phyloP scores from a whole-genome alignment of 2,888 invertebrate species.

The Barypeithes pellucidus region DNA sequence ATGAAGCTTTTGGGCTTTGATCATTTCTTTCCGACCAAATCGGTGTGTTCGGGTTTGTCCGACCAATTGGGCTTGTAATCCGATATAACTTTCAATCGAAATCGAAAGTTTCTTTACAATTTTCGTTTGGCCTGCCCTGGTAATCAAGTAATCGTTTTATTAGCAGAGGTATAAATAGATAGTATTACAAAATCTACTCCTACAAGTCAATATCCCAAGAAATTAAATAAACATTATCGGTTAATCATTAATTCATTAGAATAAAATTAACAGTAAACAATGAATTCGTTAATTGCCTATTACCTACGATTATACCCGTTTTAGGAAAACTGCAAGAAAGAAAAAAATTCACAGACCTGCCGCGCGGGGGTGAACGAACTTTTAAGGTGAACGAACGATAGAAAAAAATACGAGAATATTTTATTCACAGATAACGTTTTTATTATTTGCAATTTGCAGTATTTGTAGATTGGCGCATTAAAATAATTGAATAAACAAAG shows the following conservation, averaged over 20 bases:
- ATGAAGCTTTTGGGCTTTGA: no score
- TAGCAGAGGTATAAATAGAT: conserved; percentile 29
- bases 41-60: no score
- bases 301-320: conserved; percentile 37
- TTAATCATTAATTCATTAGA: conserved; percentile 31
- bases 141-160: not conserved
- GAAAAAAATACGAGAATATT: conserved; percentile 28
- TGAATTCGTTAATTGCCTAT: conserved; percentile 30
- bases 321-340: conserved; percentile 34
- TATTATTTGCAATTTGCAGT: conserved; percentile 34
- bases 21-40: no score
- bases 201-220: conserved; percentile 41
- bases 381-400: conserved; percentile 47
- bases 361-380: conserved; percentile 39
- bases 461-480: conserved; percentile 37
- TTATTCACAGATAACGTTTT: conserved; percentile 36
- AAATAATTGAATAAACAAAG: conserved; percentile 38
- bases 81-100: no score
- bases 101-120: no score
- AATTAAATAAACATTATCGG: conserved; percentile 34
- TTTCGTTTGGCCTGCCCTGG: not conserved
- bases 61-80: no score
- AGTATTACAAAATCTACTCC: conserved; percentile 44
- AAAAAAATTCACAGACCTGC: conserved; percentile 16
- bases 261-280: conserved; percentile 39